Percentiles rank a stretch among this genome's conserved stretches.
Evolutionary conservation across 2,797 vertebrate genomes (phyloP).

Genomic region (Myotis pilosus): DNA sequence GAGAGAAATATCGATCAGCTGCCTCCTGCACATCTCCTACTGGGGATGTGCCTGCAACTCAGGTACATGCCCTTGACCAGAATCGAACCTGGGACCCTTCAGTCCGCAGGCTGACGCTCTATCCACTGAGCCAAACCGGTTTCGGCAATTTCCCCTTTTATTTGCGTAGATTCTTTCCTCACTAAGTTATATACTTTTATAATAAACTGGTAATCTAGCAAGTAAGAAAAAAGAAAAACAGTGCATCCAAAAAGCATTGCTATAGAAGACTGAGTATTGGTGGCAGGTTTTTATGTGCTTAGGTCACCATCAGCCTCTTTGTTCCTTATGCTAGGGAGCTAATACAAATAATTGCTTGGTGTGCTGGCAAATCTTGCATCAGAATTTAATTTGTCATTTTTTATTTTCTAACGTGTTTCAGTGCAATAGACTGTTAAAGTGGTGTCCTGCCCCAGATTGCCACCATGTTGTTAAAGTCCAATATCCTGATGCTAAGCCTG

Average conservation of each 20-base stretch:
- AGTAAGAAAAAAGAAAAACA: neutral
- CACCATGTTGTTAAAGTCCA: constrained; percentile 99
- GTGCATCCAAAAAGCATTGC: neutral
- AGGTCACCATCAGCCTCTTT: neutral
- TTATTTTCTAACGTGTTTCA: constrained; percentile 74
- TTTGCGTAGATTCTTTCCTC: neutral
- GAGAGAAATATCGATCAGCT: too few relatives aligned
- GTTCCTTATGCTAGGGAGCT: neutral
- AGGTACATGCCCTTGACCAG: too few relatives aligned
- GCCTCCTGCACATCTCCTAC: too few relatives aligned
- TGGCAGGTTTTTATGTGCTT: neutral
- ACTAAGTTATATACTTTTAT: neutral
- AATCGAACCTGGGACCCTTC: too few relatives aligned
- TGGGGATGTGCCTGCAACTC: too few relatives aligned
- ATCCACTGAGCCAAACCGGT: too few relatives aligned
- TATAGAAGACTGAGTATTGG: neutral
- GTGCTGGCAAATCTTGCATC: neutral
- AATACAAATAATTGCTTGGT: neutral
- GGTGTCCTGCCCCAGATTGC: constrained; percentile 99
- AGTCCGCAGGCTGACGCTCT: too few relatives aligned
- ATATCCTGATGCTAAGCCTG: constrained; percentile 99
- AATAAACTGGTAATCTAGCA: neutral
- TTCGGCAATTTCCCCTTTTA: too few relatives aligned
- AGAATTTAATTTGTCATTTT: constrained; percentile 7
- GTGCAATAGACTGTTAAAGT: constrained; percentile 99